Evolutionary conservation across 2,797 vertebrate species (phyloP).

Genomic region (Argya squamiceps): DNA sequence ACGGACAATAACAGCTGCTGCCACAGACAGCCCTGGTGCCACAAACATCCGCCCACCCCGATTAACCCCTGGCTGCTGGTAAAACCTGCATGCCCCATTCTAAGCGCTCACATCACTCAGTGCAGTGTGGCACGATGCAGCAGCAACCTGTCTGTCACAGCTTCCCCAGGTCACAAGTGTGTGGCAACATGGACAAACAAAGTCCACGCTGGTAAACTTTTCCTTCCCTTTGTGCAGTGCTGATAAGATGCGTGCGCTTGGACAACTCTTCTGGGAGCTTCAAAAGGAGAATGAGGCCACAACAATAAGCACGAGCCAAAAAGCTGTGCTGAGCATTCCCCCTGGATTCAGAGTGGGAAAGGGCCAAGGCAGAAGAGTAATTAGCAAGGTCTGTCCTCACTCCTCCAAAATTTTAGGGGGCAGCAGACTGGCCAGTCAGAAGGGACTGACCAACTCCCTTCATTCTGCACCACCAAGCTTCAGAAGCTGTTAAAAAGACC

Average conservation of each 20-base stretch:
- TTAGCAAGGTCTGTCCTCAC: background rate
- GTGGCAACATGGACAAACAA: background rate
- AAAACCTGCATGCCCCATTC: rapidly evolving
- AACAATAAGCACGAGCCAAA: background rate
- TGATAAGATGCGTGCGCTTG: background rate
- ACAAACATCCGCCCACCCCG: background rate
- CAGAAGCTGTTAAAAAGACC: background rate
- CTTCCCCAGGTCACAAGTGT: background rate
- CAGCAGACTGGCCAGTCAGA: background rate
- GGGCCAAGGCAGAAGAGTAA: background rate
- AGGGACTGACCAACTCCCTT: background rate
- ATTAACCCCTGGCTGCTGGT: background rate
- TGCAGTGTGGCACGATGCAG: rapidly evolving
- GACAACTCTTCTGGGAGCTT: background rate
- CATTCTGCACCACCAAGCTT: background rate
- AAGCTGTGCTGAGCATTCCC: background rate
- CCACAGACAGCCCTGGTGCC: background rate
- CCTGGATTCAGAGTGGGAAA: background rate
- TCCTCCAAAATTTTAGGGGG: background rate
- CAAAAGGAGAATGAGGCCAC: background rate
- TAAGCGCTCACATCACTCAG: background rate
- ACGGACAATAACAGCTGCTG: background rate
- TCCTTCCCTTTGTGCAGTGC: background rate
- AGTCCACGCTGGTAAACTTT: background rate
- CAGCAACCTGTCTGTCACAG: no score